Conservation (phyloP, 2,113 vertebrate genomes). For the Hydropotes inermis region DNA sequence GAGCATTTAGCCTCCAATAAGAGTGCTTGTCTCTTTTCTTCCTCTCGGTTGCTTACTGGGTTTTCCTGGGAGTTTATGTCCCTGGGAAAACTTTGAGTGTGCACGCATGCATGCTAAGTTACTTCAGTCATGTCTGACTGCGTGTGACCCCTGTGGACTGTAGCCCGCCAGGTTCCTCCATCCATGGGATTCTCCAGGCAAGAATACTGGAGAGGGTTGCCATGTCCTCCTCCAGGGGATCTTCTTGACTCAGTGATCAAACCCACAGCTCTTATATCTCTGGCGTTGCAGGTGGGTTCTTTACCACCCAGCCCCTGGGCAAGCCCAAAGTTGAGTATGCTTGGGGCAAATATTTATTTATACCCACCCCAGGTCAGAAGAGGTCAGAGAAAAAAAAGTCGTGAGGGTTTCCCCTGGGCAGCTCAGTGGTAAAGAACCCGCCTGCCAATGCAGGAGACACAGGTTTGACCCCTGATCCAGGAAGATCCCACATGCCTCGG, state of each 20-base stretch:
- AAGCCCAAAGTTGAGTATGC: not conserved
- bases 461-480: not conserved
- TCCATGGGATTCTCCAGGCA: not conserved
- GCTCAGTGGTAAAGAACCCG: not conserved
- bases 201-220: not conserved
- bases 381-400: not conserved
- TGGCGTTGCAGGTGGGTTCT: accelerated
- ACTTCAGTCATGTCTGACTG: not conserved
- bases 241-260: not conserved
- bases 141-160: not conserved
- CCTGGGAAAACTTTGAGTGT: not conserved
- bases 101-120: accelerated
- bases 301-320: accelerated
- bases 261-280: not conserved
- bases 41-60: not conserved
- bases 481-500: not conserved
- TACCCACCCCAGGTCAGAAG: accelerated
- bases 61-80: not conserved
- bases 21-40: not conserved
- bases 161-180: accelerated
- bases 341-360: not conserved
- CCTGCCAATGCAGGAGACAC: not conserved
- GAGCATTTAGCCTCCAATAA: not conserved
- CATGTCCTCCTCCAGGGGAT: not conserved
- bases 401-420: accelerated